Conservation (phyloP, 2,797 vertebrate species). For the Tapirus indicus region DNA sequence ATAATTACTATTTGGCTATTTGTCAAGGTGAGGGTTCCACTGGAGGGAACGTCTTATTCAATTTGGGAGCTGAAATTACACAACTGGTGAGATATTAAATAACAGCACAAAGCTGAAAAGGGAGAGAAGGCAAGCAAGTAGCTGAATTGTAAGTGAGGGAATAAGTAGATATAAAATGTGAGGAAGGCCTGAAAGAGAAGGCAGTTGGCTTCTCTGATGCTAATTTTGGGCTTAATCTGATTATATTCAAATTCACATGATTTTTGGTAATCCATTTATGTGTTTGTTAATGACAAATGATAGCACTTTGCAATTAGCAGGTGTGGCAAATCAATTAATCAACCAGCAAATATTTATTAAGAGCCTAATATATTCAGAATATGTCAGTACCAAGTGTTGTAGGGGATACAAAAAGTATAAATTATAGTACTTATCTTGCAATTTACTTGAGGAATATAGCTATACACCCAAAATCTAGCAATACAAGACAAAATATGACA, state of each 20-base stretch:
- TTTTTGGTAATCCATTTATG: conserved; percentile 57
- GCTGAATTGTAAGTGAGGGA: conserved; percentile 75
- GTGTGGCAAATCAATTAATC: conserved; percentile 67
- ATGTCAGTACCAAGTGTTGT: conserved; percentile 17
- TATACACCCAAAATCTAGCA: background rate
- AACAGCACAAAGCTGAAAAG: conserved; percentile 74
- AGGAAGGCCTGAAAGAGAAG: background rate
- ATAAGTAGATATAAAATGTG: conserved; percentile 55
- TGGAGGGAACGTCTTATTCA: conserved; percentile 85
- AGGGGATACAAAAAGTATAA: background rate
- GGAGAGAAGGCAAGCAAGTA: conserved; percentile 65
- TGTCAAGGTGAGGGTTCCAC: conserved; percentile 87
- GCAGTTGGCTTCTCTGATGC: background rate
- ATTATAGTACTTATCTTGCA: conserved; percentile 48
- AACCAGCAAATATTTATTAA: conserved; percentile 73
- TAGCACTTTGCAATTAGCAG: conserved; percentile 74
- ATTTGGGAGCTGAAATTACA: conserved; percentile 86
- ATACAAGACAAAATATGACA: background rate
- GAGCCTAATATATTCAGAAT: conserved; percentile 60
- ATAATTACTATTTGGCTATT: conserved; percentile 89
- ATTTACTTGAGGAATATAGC: conserved; percentile 38
- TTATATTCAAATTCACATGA: conserved; percentile 62
- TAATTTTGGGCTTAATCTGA: conserved; percentile 63
- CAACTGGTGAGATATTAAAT: conserved; percentile 86
- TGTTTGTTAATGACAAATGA: conserved; percentile 62